Conservation (phyloP, 1,140 invertebrate genomes). For the Phortica variegata region DNA sequence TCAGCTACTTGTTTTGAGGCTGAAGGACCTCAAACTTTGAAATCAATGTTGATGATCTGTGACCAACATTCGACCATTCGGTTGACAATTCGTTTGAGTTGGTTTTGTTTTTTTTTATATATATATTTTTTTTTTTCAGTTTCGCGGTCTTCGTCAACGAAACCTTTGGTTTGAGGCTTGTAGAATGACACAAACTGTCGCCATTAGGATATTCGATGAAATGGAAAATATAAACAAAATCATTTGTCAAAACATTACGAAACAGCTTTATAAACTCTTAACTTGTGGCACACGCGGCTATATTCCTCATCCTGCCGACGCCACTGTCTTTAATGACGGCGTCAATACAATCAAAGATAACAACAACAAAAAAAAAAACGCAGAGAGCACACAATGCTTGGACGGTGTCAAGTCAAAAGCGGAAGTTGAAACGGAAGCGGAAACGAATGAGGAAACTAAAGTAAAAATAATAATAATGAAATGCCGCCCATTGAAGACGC, state of each 20-base stretch:
- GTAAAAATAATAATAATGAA: slow-evolving; percentile 10
- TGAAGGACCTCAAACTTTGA: too few relatives aligned
- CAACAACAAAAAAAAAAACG: slow-evolving; percentile 8
- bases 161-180: too few relatives aligned
- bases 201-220: slow-evolving; percentile 41
- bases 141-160: too few relatives aligned
- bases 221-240: slow-evolving; percentile 54
- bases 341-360: neutral
- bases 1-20: too few relatives aligned
- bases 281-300: neutral
- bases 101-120: too few relatives aligned
- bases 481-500: slow-evolving; percentile 2
- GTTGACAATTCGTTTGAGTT: neutral
- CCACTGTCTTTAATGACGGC: too few relatives aligned
- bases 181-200: too few relatives aligned
- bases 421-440: slow-evolving; percentile 4
- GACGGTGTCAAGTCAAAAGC: slow-evolving; percentile 33
- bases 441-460: slow-evolving; percentile 31
- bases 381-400: slow-evolving; percentile 19
- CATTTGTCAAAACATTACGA: slow-evolving; percentile 51
- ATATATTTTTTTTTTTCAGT: too few relatives aligned
- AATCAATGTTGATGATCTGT: slow-evolving; percentile 50
- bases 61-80: slow-evolving; percentile 4
- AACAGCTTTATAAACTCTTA: slow-evolving; percentile 38
- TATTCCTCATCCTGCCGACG: too few relatives aligned